Conservation (phyloP, 2,113 vertebrate genomes). For the Tachysurus vachellii region DNA sequence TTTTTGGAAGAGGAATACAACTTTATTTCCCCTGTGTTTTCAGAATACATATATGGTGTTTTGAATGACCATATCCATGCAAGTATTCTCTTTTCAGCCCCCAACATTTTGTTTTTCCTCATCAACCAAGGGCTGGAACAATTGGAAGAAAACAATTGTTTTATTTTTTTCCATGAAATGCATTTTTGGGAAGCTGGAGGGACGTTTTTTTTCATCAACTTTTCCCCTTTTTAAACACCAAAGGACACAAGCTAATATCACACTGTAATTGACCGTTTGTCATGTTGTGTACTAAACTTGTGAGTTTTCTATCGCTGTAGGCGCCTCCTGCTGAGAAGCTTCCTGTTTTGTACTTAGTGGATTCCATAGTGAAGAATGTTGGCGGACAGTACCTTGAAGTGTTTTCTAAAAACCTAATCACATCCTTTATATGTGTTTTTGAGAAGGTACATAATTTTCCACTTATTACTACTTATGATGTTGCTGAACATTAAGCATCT, state of each 20-base stretch:
- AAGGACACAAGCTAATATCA: slow-evolving; percentile 21
- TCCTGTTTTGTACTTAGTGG: slow-evolving; percentile 99
- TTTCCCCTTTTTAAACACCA: not conserved
- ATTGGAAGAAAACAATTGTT: not conserved
- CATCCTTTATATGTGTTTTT: slow-evolving; percentile 99
- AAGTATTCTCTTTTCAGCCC: too few species aligned
- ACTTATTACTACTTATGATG: slow-evolving; percentile 51
- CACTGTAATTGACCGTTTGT: slow-evolving; percentile 57
- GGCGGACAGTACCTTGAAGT: slow-evolving; percentile 98
- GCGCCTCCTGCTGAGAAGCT: slow-evolving; percentile 95
- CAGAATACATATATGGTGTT: not conserved
- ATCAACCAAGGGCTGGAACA: not conserved
- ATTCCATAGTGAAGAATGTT: slow-evolving; percentile 99
- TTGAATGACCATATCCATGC: not conserved
- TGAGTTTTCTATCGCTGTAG: slow-evolving; percentile 98
- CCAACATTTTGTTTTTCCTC: not conserved
- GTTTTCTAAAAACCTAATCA: slow-evolving; percentile 99
- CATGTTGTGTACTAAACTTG: slow-evolving; percentile 92
- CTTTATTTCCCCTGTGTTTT: not conserved
- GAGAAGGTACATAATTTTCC: slow-evolving; percentile 93
- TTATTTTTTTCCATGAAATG: not conserved
- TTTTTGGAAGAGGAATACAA: not conserved
- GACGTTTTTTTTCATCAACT: not conserved
- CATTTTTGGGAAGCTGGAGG: not conserved
- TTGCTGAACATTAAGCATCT: slow-evolving; percentile 15